Evolutionary conservation across 2,113 vertebrate genomes (phyloP).

Genomic region (Aegithalos caudatus): DNA sequence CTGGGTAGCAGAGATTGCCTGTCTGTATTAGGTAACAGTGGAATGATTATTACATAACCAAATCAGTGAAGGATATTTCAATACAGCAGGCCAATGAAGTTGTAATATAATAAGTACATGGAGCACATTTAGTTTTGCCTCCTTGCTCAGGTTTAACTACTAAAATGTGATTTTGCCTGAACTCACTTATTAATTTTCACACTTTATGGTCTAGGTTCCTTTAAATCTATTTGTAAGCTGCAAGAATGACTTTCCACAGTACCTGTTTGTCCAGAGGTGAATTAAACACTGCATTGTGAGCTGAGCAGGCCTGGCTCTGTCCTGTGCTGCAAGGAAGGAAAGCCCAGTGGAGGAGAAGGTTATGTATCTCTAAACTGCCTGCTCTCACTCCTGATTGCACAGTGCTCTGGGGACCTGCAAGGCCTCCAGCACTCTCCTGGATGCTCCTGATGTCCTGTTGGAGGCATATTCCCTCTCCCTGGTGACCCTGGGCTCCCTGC

Average conservation of each 20-base stretch:
- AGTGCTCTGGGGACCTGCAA: background rate
- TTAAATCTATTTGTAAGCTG: background rate
- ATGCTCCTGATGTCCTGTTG: background rate
- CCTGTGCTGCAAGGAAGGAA: background rate
- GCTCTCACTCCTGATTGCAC: background rate
- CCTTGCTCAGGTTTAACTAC: background rate
- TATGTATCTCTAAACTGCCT: background rate
- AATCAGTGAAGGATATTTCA: background rate
- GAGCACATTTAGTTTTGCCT: background rate
- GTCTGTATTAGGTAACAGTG: background rate
- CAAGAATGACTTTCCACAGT: background rate
- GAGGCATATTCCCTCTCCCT: background rate
- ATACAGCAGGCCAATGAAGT: background rate
- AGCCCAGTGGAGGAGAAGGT: background rate
- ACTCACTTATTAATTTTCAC: background rate
- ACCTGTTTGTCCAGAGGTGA: background rate
- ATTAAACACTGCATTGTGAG: background rate
- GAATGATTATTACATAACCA: background rate
- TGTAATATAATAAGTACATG: background rate
- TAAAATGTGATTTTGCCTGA: background rate
- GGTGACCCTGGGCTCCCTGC: background rate
- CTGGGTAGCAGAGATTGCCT: background rate
- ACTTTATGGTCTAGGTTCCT: background rate
- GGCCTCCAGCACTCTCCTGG: background rate
- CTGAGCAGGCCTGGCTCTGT: background rate